Base-by-base conservation (phyloP, 2,113 vertebrate species). In the Poeciliopsis prolifica region DNA sequence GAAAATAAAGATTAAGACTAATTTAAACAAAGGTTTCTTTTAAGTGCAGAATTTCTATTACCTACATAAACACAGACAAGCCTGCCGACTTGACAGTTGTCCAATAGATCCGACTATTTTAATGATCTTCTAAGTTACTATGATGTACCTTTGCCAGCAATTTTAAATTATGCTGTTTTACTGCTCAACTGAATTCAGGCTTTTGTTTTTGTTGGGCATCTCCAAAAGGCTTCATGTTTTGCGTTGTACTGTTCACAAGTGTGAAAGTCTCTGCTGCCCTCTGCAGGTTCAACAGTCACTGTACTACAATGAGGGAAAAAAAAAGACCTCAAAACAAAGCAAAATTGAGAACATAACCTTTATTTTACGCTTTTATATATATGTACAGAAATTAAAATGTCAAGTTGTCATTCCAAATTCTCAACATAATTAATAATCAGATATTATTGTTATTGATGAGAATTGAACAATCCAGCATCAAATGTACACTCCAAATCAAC, bases 311-410 rank as follows among this genome's bases (percentile, higher is more conserved):
- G 37, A 44, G 26, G 61, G 73, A 33, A 26, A 29, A 24, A 65
- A 82, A 78, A 70, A 60, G 71, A 65, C n/a, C 70, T 79, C 90
- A 87, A 28, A 79, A 68, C 91, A 83, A 28, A 79, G 66, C 91
- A 83, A 77, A 88, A 42, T 4, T 12, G 12, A 37, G 35, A 37
- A 83, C 88, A 35, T 3, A 82, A 29, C 84, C 54, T 93, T 93
- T 94, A 94, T 93, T 94, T 86, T 48, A 83, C 87, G 84, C 74
- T 74, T 42, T 66, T 42, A 48, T 89, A 90, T 90, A 28, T 58
- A 91, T 90, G 70, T 89, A 93, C 83, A 92, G 77, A 88, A 85
- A 87, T 85, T 69, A 70, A 87, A 90, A 83, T 65, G 63, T 28
- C 58, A 90, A 84, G 76, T 79, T 68, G 73, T 70, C 68, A 78